Evolutionary conservation across 2,888 invertebrate genomes (phyloP).

Genomic region (Tenthredo scrophulariae): DNA sequence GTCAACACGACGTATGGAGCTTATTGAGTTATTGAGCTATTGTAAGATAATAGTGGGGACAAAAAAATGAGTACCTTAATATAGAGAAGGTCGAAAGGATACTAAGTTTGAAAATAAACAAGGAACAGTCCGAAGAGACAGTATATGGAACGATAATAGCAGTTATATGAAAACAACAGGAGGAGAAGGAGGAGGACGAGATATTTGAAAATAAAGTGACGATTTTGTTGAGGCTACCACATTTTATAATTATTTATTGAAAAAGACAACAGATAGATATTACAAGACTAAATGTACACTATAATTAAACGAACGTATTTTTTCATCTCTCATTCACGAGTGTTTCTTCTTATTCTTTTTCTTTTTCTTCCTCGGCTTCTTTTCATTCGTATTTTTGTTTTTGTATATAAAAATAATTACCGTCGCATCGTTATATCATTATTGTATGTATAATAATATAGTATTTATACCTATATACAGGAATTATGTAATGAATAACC

Average conservation of each 20-base stretch:
- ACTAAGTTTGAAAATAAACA: conserved; percentile 30
- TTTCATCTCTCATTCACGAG: background rate
- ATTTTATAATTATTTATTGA: conserved; percentile 34
- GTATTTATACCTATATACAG: conserved; percentile 18
- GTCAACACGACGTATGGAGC: conserved; percentile 1
- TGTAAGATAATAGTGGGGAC: background rate
- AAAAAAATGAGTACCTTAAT: background rate
- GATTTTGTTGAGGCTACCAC: background rate
- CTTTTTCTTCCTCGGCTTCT: background rate
- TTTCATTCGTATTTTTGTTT: background rate
- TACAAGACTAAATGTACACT: conserved; percentile 7
- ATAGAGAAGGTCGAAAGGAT: background rate
- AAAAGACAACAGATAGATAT: background rate
- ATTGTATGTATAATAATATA: conserved; percentile 18
- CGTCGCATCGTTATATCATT: background rate
- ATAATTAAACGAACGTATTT: conserved; percentile 3
- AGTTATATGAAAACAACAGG: background rate
- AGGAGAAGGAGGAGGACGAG: background rate
- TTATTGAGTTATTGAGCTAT: conserved; percentile 4
- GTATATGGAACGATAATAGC: background rate
- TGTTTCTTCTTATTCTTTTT: background rate
- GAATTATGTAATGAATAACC: conserved; percentile 25
- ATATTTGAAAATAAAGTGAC: background rate
- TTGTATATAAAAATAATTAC: conserved; percentile 45
- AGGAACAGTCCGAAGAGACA: background rate